Evolutionary conservation across 1,140 invertebrate species (phyloP).

Genomic region (Proales similis): DNA sequence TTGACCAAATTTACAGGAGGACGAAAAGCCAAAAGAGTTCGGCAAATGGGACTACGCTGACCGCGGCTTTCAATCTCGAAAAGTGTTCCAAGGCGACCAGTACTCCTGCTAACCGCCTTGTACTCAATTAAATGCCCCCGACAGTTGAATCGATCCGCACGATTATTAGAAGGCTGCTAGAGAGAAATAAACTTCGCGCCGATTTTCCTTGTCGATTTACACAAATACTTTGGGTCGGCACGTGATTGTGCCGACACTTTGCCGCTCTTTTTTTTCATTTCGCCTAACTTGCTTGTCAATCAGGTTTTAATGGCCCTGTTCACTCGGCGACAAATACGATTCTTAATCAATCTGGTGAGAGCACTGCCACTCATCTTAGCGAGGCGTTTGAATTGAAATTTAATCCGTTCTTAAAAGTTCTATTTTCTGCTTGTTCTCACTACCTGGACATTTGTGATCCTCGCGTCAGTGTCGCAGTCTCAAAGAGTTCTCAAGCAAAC

Average conservation of each 20-base stretch:
- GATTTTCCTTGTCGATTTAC: not conserved
- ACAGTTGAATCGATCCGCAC: no score
- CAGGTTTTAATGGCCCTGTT: constrained; percentile 18
- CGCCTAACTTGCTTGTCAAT: not conserved
- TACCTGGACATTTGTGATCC: constrained; percentile 31
- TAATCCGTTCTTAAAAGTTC: constrained; percentile 11
- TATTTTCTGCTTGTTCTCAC: constrained; percentile 23
- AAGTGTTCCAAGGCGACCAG: constrained; percentile 15
- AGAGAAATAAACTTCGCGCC: not conserved
- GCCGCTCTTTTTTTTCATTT: not conserved
- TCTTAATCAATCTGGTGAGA: constrained; percentile 29
- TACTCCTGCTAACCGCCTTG: constrained; percentile 13
- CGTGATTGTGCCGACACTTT: not conserved
- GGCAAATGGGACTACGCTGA: constrained; percentile 36
- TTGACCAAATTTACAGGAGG: constrained; percentile 2
- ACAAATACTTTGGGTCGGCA: not conserved
- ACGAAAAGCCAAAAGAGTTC: constrained; percentile 1
- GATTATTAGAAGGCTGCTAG: no score
- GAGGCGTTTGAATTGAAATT: not conserved
- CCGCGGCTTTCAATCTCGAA: constrained; percentile 23
- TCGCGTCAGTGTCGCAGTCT: constrained; percentile 23
- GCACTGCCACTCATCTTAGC: not conserved
- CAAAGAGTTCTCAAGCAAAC: not conserved
- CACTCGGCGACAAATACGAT: constrained; percentile 15
- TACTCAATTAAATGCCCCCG: not conserved